phyloP scores from a whole-genome alignment of 2,888 invertebrate genomes.

The Synergus gifuensis region DNA sequence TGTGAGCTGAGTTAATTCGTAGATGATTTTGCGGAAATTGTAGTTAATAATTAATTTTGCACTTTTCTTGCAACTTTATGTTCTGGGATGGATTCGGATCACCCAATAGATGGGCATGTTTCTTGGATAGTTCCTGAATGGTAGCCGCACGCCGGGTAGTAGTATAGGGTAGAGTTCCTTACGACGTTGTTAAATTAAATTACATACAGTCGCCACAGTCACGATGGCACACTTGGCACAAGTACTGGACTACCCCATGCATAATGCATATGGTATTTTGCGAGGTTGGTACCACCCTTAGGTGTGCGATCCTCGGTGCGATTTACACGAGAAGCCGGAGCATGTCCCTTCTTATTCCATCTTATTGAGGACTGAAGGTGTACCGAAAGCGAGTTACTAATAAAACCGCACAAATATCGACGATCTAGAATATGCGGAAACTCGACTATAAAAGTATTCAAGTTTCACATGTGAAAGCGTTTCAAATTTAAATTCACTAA shows the following conservation, averaged over 20 bases:
- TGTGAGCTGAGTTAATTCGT: no score
- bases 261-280: constrained; percentile 74
- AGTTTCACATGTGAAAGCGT: neutral
- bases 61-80: neutral
- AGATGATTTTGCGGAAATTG: no score
- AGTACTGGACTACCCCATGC: constrained; percentile 68
- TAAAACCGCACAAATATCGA: constrained; percentile 62
- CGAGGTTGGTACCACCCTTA: constrained; percentile 59
- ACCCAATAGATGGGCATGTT: constrained; percentile 26
- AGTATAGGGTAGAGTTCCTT: constrained; percentile 66
- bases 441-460: constrained; percentile 16
- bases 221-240: constrained; percentile 74
- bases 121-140: constrained; percentile 49
- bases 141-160: constrained; percentile 52
- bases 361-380: constrained; percentile 11
- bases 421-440: constrained; percentile 51
- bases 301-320: constrained; percentile 41
- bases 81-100: constrained; percentile 6
- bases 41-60: no score
- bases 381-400: constrained; percentile 54
- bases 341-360: constrained; percentile 24
- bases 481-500: neutral
- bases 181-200: constrained; percentile 75
- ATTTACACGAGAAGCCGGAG: constrained; percentile 45
- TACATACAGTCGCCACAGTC: constrained; percentile 73